Evolutionary conservation across 1,140 invertebrate species (phyloP), one percentile per base, ranked within the genome.

Genomic region (Elymnias hypermnestra): DNA sequence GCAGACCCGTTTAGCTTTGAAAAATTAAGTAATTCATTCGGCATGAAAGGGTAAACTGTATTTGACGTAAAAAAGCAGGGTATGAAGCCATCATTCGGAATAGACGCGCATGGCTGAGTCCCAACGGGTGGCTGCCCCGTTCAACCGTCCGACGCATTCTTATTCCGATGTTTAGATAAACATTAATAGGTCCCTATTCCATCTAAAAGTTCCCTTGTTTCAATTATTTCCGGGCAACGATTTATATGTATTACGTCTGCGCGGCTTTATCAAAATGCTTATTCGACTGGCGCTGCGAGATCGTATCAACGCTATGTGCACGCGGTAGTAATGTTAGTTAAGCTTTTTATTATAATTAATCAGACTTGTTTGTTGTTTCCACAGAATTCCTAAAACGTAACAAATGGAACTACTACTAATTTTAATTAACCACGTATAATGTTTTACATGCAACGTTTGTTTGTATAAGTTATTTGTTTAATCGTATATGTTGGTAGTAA

Each of bases 11-110:
- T 57, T 63, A 63, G 71, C 63, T 63, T 67, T 40, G 63, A 81
- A 77, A 77, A 77, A 81, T 81, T 81, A 78, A 83, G 68, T 72
- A 74, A 83, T 83, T 81, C 69, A 81, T 78, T 76, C 72, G 56
- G 57, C 58, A 70, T 72, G 68, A 75, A 79, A 72, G 79, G 75
- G 77, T 81, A 63, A 58, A 72, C 55, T 81, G 72, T 77, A 65
- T 74, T 69, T 79, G 79, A 82, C 79, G 64, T 75, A 72, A 70
- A 79, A 79, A 83, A 73, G 66, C 69, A 47, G 58, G 59, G 59
- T 67, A 71, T 74, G 68, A 45, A 76, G 70, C 59, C 71, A 72
- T 78, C 66, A 72, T 62, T 72, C 42, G 61, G 57, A 73, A 76
- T 73, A 64, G 63, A 60, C 51, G 63, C 74, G 81, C 74, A 72